Evolutionary conservation across 2,113 vertebrate species (phyloP).

Genomic region (Lagopus muta): DNA sequence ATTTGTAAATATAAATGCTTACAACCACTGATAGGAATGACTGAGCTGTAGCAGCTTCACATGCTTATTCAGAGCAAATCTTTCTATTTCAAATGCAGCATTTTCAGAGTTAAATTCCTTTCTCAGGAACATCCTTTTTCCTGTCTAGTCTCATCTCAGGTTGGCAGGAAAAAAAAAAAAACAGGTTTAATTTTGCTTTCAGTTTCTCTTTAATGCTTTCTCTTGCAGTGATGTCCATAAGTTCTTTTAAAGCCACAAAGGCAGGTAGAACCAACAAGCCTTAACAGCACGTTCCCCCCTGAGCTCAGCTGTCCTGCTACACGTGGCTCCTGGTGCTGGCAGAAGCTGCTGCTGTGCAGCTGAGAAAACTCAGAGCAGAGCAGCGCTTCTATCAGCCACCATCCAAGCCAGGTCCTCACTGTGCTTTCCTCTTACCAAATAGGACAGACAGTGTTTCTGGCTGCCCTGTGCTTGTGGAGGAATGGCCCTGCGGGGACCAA

Average conservation of each 20-base stretch:
- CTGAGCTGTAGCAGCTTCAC: not conserved
- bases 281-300: rapidly evolving
- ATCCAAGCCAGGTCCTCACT: not conserved
- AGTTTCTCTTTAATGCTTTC: not conserved
- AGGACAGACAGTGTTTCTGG: not conserved
- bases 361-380: not conserved
- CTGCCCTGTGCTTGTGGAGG: not conserved
- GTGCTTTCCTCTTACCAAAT: not conserved
- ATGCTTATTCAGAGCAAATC: not conserved
- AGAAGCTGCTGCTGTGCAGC: not conserved
- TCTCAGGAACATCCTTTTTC: not conserved
- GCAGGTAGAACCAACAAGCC: not conserved
- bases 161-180: not conserved
- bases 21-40: not conserved
- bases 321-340: not conserved
- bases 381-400: not conserved
- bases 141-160: not conserved
- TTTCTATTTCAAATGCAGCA: not conserved
- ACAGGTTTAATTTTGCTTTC: not conserved
- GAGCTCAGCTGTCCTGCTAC: not conserved
- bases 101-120: not conserved
- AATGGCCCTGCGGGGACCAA: not conserved
- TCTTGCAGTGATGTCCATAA: not conserved
- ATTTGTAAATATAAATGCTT: not conserved
- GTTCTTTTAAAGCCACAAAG: not conserved